These are phyloP conservation scores for Synergus umbraculus DNA, from an alignment of 2,888 invertebrate species.

Conservation along the genomic window DNA sequence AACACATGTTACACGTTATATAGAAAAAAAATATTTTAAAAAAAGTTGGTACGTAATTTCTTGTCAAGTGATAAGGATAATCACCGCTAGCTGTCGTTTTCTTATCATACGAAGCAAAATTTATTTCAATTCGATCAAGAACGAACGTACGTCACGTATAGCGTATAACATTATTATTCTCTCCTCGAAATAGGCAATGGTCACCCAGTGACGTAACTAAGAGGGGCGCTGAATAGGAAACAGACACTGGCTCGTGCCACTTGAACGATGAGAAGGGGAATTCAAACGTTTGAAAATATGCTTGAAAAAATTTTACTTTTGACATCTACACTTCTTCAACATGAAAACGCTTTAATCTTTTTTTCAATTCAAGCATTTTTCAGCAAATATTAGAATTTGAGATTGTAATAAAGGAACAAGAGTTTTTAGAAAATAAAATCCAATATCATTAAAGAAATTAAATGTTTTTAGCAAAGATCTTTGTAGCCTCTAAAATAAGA, in stretches of 20 bases:
- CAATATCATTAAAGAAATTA: neutral
- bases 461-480: neutral
- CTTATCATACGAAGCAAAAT: conserved; percentile 16
- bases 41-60: conserved; percentile 10
- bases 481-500: neutral
- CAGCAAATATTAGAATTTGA: too few relatives aligned
- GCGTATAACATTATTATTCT: neutral
- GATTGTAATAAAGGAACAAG: too few relatives aligned
- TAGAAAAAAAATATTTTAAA: conserved; percentile 16
- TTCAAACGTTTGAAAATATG: conserved; percentile 13
- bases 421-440: too few relatives aligned
- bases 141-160: conserved; percentile 17
- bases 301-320: neutral
- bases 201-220: conserved; percentile 36
- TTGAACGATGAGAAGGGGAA: conserved; percentile 1
- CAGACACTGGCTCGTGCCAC: conserved; percentile 37
- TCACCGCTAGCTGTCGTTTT: conserved; percentile 11
- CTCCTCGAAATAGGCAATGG: conserved; percentile 6
- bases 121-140: conserved; percentile 34
- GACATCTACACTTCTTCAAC: neutral
- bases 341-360: neutral
- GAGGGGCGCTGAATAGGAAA: conserved; percentile 30
- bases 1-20: conserved; percentile 8
- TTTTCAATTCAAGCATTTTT: neutral
- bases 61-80: conserved; percentile 30